Percentiles rank a stretch among this genome's conserved stretches.
phyloP scores from a whole-genome alignment of 1,140 invertebrate species.

The Drosophila subobscura region DNA sequence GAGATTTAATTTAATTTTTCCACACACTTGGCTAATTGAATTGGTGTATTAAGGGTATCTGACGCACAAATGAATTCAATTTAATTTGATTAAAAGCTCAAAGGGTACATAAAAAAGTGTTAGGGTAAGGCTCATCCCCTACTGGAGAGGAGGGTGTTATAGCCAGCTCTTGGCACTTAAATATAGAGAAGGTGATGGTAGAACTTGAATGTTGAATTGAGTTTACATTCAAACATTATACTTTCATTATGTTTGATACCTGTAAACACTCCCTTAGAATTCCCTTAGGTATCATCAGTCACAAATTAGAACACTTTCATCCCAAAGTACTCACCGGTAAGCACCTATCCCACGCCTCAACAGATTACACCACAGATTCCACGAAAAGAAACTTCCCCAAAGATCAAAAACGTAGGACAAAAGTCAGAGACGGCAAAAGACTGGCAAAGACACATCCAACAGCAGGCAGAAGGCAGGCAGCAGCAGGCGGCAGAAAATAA shows the following conservation, averaged over 20 bases:
- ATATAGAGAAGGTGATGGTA: no score
- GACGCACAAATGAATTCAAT: constrained; percentile 16
- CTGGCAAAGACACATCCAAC: constrained; percentile 13
- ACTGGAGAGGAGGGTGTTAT: no score
- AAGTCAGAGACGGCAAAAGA: constrained; percentile 32
- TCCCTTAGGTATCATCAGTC: no score
- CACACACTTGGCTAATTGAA: constrained; percentile 13
- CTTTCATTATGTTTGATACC: no score
- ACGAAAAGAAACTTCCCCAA: background rate
- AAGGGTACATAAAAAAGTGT: constrained; percentile 18
- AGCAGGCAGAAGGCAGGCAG: constrained; percentile 11
- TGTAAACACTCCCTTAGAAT: no score
- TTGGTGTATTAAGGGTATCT: background rate
- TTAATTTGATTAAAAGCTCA: constrained; percentile 18
- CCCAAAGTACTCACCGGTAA: background rate
- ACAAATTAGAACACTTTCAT: no score
- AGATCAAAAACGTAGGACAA: constrained; percentile 11
- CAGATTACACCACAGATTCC: background rate
- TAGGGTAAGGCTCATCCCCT: background rate
- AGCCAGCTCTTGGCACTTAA: no score
- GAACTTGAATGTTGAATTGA: no score
- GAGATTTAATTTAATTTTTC: constrained; percentile 12
- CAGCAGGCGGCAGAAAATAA: constrained; percentile 35
- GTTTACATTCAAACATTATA: no score
- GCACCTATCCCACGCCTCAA: background rate